Base-by-base conservation (phyloP, 2,797 vertebrate genomes). In the Mergus octosetaceus region DNA sequence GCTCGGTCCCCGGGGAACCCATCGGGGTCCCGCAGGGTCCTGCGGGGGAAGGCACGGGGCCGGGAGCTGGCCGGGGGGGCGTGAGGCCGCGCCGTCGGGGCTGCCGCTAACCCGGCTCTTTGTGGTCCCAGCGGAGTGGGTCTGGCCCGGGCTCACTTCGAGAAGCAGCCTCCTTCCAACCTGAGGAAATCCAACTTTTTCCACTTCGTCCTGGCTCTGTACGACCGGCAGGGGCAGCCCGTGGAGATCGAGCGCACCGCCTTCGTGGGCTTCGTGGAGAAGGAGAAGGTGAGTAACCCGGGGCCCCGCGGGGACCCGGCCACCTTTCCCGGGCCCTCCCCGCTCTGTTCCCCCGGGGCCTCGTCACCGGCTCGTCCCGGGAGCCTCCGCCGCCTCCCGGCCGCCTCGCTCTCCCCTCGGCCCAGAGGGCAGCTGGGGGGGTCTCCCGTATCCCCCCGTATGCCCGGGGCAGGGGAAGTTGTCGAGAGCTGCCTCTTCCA, bases 181-280 rank as follows among this genome's bases (percentile, higher is more conserved):
- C 98, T 99, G 96, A 98, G 99, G 91, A 99, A 99, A 97, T 99
- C 99, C 98, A 99, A 99, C 99, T 99, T 99, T 98, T 99, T 99
- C 98, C 99, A 99, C 98, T 99, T 99, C 98, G 99, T 99, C 91
- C 97, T 99, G 98, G 99, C 99, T 82, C 98, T 99, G 78, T 99
- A 99, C 96, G 99, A 99, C 98, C 98, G 99, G 72, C 99, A 99
- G 98, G 99, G 99, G 93, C 99, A 99, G 97, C 99, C 99, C 60
- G 99, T 99, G 98, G 99, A 99, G 98, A 99, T 99, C 93, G 99
- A 99, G 98, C 98, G 99, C 97, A 99, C 99, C 65, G 99, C 98
- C 92, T 99, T 99, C 96, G 98, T 99, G 96, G 99, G 98, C 92
- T 99, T 99, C 98, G 99, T 99, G 96, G 99, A 99, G 97, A 99